Evolutionary conservation across 2,888 invertebrate genomes (phyloP), one percentile per base, ranked within the genome.

Genomic region (Metacarcinus magister): DNA sequence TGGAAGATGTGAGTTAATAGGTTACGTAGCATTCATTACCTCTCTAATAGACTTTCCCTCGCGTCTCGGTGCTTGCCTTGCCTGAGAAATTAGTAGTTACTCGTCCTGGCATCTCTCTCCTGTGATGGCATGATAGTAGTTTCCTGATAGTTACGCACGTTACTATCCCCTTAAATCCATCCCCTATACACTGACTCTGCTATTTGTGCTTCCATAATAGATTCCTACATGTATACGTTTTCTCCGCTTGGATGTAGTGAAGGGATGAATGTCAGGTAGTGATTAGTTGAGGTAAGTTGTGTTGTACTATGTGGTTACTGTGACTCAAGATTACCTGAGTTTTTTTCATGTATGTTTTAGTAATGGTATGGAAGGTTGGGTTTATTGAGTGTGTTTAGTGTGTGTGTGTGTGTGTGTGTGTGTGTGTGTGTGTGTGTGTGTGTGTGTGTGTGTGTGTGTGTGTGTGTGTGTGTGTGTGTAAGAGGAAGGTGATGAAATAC

Each of bases 391-490:
- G 28, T 48, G 10, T 48, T 7, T 48, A 48, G 4, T 7, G 4
- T 48, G 10, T 48, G 10, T 48, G 48, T 48, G 10, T 48, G 10
- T 48, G 10, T 48, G 48, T 48, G 10, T 7, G 10, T 48, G 48
- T 48, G 48, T 48, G 48, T 48, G 48, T 48, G 10, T 48, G 48
- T 48, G 10, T 48, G 48, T 48, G 48, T 48, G 48, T 48, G 48
- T 48, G 48, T 48, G 48, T 48, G 10, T 48, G 48, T 67, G 67
- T 67, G 67, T 67, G 67, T 67, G 67, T 67, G 67, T 67, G 89
- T 89, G 19, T 43, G 19, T 89, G 43, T 89, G 43, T 89, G 89
- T 89, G 43, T 89, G 43, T 89, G 89, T 43, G 13, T 89, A n/a
- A n/a, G n/a, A n/a, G n/a, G n/a, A n/a, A n/a, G n/a, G n/a, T n/a